Conservation (phyloP, 2,113 vertebrate species). For the Burhinus oedicnemus region DNA sequence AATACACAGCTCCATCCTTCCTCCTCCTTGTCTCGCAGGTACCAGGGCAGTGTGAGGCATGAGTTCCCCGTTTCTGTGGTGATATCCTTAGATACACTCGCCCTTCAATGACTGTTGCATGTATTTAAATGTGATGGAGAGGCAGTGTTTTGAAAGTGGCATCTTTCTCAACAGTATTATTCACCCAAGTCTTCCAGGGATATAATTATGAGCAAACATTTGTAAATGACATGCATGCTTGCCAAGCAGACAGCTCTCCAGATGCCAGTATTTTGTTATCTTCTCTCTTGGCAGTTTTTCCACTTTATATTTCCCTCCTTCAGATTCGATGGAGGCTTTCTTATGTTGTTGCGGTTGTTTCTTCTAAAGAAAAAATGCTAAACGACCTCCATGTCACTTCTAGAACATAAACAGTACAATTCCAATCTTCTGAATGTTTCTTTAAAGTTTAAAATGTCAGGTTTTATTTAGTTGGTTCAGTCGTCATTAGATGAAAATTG, state of each 20-base stretch:
- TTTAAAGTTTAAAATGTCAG: conserved; percentile 18
- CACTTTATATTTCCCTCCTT: conserved; percentile 17
- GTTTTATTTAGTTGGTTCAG: background rate
- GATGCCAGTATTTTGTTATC: conserved; percentile 43
- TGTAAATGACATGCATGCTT: conserved; percentile 16
- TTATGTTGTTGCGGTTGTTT: background rate
- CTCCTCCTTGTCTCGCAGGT: background rate
- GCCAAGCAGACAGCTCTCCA: conserved; percentile 43
- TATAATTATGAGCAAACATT: conserved; percentile 52
- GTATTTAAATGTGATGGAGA: background rate
- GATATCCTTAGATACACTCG: background rate
- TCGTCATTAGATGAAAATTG: conserved; percentile 1
- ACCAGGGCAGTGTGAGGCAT: background rate
- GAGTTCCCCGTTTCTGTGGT: background rate
- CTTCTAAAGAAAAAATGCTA: background rate
- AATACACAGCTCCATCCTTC: background rate
- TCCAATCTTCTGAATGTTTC: background rate
- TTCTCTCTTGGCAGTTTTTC: conserved; percentile 29
- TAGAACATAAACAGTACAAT: background rate
- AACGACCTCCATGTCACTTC: background rate
- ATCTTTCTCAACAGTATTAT: background rate
- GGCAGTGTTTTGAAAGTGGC: background rate
- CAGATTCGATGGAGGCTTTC: background rate
- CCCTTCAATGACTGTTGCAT: background rate
- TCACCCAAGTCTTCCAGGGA: background rate